Evolutionary conservation across 2,113 vertebrate genomes (phyloP), one percentile per base, ranked within the genome.

Genomic region (Ceyx margarethae): DNA sequence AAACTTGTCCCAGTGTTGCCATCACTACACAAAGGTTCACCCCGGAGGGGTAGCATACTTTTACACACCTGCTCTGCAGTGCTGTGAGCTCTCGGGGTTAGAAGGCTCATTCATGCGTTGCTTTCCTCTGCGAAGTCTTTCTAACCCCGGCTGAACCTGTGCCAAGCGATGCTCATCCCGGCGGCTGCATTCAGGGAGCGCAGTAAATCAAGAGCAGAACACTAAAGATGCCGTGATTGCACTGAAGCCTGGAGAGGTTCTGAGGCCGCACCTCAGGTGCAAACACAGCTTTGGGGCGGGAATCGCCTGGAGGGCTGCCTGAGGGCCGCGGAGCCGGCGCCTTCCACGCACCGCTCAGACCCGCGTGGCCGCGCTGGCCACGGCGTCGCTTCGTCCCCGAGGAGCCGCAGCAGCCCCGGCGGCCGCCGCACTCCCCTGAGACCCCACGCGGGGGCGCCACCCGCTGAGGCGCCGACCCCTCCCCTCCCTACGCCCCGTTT

Each of bases 231-330:
- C 31, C 56, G 4, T 15, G 29, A 54, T 18, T 11, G 13, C 56
- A 2, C 0, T 1, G 51, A 20, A 13, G 43, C 77, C n/a, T 4
- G 5, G 31, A 8, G 3, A 0, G 6, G 23, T 3, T 4, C 10
- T 0, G 0, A 4, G n/a, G 23, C 48, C 13, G 18, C 1, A 13
- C 53, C 50, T 25, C 75, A 9, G 37, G 5, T 3, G 29, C 2
- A 3, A 4, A 4, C 11, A 3, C 43, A 28, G 48, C n/a, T 33
- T 33, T 57, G 1, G 42, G 37, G 73, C 45, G 51, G 74, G 35
- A 64, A 31, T 6, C 17, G 16, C 58, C 74, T 23, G 22, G 23
- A 50, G 48, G 6, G 6, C 22, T 50, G 48, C 48, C 48, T 2
- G 23, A 35, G 45, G 29, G 13, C 16, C 1, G 6, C 45, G 1